phyloP scores from a whole-genome alignment of 2,113 vertebrate genomes.

The Mormyrus iriodes region DNA sequence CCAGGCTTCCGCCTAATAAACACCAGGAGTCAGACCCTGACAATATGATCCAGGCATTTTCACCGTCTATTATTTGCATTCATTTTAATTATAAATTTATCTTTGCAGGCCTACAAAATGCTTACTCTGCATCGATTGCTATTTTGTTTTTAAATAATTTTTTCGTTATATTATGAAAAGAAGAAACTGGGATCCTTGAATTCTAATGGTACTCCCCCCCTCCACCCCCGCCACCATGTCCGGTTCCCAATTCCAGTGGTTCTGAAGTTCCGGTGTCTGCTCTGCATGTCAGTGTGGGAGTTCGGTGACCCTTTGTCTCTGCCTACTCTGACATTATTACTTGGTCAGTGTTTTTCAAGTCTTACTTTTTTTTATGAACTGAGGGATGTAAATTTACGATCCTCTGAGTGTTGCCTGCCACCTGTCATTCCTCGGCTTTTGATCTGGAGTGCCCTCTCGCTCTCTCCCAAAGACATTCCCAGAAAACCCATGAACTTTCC shows the following conservation, averaged over 20 bases:
- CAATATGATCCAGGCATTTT: not conserved
- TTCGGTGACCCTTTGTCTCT: not conserved
- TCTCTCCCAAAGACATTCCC: slow-evolving; percentile 27
- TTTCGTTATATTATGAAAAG: not conserved
- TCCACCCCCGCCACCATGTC: not conserved
- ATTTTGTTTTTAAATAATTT: not conserved
- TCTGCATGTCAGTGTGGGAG: not conserved
- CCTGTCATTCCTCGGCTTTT: slow-evolving; percentile 24
- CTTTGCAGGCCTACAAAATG: not conserved
- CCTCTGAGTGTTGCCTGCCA: not conserved
- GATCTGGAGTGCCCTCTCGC: slow-evolving; percentile 27
- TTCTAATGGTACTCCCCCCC: not conserved
- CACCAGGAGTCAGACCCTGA: not conserved
- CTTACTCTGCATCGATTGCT: not conserved
- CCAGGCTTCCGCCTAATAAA: not conserved
- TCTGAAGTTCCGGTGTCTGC: not conserved
- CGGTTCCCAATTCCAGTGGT: not conserved
- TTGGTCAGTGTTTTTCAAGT: not conserved
- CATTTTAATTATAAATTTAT: not conserved
- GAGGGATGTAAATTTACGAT: slow-evolving; percentile 3
- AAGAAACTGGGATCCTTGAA: not conserved
- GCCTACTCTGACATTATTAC: not conserved
- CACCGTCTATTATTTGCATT: not conserved
- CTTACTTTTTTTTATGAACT: not conserved
- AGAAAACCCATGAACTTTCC: slow-evolving; percentile 33